Evolutionary conservation across 2,888 invertebrate species (phyloP).

Genomic region (Thysanoteuthis rhombus): DNA sequence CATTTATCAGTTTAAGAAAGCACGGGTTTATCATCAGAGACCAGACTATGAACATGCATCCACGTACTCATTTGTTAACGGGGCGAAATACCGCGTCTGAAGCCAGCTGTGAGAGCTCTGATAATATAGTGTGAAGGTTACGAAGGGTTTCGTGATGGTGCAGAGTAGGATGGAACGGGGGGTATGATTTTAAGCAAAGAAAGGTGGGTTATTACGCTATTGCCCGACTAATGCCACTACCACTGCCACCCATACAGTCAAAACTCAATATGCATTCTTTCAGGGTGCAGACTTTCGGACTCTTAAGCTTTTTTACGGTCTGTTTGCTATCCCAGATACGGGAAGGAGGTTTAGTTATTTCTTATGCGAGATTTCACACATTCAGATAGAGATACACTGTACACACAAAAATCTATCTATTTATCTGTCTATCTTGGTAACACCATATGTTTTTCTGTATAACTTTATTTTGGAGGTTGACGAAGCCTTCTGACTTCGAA

Average conservation of each 20-base stretch:
- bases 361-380: not conserved
- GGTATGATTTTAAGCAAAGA: not conserved
- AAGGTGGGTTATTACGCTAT: not conserved
- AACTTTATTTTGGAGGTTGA: too few species aligned
- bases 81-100: not conserved
- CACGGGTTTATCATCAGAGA: too few species aligned
- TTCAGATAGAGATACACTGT: not conserved
- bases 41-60: not conserved
- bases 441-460: too few species aligned
- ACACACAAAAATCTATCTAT: too few species aligned
- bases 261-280: not conserved
- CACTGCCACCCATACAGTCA: not conserved
- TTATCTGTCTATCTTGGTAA: too few species aligned
- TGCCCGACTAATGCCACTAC: not conserved
- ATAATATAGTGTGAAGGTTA: not conserved
- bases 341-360: not conserved
- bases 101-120: not conserved
- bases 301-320: not conserved
- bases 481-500: too few species aligned
- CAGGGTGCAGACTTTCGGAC: not conserved
- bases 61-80: not conserved
- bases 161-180: not conserved
- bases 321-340: not conserved
- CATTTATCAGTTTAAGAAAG: too few species aligned
- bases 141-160: not conserved